Conservation (phyloP, 1,140 invertebrate genomes). For the Ephestia elutella region DNA sequence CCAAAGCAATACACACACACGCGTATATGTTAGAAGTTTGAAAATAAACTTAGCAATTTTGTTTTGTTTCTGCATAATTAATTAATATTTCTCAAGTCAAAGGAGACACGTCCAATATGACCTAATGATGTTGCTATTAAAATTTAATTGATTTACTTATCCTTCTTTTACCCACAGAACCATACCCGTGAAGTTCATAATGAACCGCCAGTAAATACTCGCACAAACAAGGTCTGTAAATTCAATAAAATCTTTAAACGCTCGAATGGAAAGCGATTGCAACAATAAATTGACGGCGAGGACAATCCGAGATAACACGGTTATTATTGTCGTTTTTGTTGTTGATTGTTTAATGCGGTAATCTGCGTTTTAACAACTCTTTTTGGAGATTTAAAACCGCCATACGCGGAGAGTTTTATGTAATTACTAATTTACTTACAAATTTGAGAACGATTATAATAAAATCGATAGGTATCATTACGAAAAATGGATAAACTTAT, state of each 20-base stretch:
- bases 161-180: neutral
- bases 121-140: too few relatives aligned
- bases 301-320: slow-evolving; percentile 1
- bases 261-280: neutral
- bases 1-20: too few relatives aligned
- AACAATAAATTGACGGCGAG: slow-evolving; percentile 3
- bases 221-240: neutral
- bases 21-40: too few relatives aligned
- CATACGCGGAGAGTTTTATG: neutral
- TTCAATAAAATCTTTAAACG: slow-evolving; percentile 5
- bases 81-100: too few relatives aligned
- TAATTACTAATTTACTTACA: too few relatives aligned
- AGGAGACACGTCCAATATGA: too few relatives aligned
- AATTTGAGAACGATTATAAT: too few relatives aligned
- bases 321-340: neutral
- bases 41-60: too few relatives aligned
- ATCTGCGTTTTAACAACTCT: neutral
- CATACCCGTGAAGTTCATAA: neutral
- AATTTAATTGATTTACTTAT: too few relatives aligned
- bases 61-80: too few relatives aligned
- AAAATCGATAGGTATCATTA: too few relatives aligned
- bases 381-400: neutral
- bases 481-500: too few relatives aligned
- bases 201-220: neutral
- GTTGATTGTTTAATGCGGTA: neutral